These are phyloP conservation scores for Gasterosteus nipponicus DNA, from an alignment of 2,113 vertebrate genomes.

Conservation along the genomic window DNA sequence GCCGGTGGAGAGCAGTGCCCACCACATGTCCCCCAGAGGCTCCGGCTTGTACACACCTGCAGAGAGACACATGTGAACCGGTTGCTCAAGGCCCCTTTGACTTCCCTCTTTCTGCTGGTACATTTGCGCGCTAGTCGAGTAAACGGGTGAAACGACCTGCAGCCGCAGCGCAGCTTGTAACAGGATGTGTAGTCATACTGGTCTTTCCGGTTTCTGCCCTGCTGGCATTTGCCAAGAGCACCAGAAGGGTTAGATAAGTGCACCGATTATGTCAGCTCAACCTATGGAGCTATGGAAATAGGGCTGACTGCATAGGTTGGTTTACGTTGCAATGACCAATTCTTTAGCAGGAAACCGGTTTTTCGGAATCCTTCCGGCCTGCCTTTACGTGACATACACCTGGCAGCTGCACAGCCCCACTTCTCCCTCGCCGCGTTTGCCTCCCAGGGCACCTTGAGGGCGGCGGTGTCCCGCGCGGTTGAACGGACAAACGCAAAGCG, in stretches of 20 bases:
- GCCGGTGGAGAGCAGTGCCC: constrained; percentile 93
- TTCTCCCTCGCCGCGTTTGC: neutral
- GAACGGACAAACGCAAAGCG: neutral
- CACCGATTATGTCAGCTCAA: neutral
- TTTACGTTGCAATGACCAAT: neutral
- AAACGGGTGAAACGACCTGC: neutral
- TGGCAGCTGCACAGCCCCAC: neutral
- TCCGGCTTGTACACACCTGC: constrained; percentile 95
- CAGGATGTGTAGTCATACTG: constrained; percentile 41
- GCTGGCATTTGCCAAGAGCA: neutral
- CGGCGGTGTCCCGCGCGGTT: neutral
- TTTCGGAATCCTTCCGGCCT: neutral
- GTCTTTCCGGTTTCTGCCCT: constrained; percentile 43
- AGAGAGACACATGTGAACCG: constrained; percentile 4
- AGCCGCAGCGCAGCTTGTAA: neutral
- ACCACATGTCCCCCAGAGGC: constrained; percentile 92
- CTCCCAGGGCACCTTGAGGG: neutral
- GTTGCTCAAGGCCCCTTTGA: neutral
- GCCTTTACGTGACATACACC: neutral
- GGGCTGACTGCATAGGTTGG: constrained; percentile 2
- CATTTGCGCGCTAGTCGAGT: neutral
- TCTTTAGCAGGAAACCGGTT: neutral
- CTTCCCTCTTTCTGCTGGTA: neutral
- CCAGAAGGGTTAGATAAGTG: neutral
- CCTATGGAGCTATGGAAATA: constrained; percentile 2